Evolutionary conservation across 1,140 invertebrate species (phyloP).

Genomic region (Caenorhabditis brenneri): DNA sequence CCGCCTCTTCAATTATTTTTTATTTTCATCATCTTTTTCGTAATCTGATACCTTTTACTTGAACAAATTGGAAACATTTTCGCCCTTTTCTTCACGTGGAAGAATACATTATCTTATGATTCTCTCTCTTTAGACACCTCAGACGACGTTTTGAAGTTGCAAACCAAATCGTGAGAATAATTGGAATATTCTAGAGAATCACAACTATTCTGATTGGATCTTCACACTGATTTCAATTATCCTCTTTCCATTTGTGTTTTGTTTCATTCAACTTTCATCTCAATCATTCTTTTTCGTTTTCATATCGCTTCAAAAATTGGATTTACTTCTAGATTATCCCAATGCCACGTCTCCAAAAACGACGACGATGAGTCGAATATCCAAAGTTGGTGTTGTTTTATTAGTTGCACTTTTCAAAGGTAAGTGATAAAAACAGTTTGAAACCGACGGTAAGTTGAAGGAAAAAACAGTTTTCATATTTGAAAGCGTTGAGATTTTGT

Average conservation of each 20-base stretch:
- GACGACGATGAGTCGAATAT: conserved; percentile 11
- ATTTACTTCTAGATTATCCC: background rate
- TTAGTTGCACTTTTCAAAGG: background rate
- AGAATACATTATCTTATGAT: conserved; percentile 31
- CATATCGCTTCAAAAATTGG: background rate
- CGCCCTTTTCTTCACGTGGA: background rate
- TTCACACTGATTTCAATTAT: too few species aligned
- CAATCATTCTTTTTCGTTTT: too few species aligned
- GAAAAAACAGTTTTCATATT: too few species aligned
- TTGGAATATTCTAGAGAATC: conserved; percentile 11
- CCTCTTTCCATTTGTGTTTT: too few species aligned
- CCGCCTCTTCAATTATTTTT: background rate
- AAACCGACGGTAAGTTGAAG: too few species aligned
- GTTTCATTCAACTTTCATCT: too few species aligned
- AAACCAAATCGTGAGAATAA: conserved; percentile 8
- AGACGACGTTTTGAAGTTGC: too few species aligned
- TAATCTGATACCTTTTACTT: conserved; percentile 14
- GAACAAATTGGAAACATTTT: conserved; percentile 2
- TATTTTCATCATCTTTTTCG: background rate
- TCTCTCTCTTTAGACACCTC: background rate
- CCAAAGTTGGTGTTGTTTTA: background rate
- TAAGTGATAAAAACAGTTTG: too few species aligned
- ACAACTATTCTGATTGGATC: background rate
- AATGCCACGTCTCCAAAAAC: conserved; percentile 1
- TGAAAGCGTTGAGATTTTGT: background rate